Conservation (phyloP, 2,888 invertebrate genomes). For the Myopa testacea region DNA sequence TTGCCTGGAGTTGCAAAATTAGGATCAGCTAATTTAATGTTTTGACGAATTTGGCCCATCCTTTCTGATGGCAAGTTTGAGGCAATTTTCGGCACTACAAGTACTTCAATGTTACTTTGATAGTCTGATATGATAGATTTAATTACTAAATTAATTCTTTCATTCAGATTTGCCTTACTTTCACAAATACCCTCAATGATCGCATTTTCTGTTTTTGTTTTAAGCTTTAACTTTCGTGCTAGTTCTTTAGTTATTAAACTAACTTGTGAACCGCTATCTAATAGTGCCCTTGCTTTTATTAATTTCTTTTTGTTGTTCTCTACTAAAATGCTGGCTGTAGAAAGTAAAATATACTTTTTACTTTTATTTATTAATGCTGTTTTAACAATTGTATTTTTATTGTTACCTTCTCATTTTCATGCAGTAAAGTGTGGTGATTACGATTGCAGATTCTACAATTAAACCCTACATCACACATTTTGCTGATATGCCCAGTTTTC, state of each 20-base stretch:
- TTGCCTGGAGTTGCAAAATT: not conserved
- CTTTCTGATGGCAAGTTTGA: not conserved
- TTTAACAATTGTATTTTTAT: not conserved
- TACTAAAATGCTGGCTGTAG: not conserved
- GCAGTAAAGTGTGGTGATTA: conserved; percentile 5
- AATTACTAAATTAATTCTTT: conserved; percentile 10
- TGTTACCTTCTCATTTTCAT: not conserved
- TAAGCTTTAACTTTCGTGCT: not conserved
- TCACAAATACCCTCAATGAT: not conserved
- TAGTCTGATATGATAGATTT: not conserved
- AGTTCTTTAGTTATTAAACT: not conserved
- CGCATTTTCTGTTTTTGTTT: not conserved
- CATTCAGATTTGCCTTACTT: not conserved
- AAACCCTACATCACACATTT: not conserved
- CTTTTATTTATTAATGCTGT: not conserved
- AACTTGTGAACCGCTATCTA: conserved; percentile 13
- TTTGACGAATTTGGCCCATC: not conserved
- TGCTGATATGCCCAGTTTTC: not conserved
- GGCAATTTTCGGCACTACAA: not conserved
- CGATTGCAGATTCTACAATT: conserved; percentile 18
- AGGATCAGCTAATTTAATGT: conserved; percentile 9
- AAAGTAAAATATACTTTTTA: not conserved
- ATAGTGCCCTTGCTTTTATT: not conserved
- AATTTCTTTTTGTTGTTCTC: not conserved
- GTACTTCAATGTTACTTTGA: not conserved